Evolutionary conservation across 2,888 invertebrate genomes (phyloP), one percentile per base, ranked within the genome.

Genomic region (Kryphioiulus occultus): DNA sequence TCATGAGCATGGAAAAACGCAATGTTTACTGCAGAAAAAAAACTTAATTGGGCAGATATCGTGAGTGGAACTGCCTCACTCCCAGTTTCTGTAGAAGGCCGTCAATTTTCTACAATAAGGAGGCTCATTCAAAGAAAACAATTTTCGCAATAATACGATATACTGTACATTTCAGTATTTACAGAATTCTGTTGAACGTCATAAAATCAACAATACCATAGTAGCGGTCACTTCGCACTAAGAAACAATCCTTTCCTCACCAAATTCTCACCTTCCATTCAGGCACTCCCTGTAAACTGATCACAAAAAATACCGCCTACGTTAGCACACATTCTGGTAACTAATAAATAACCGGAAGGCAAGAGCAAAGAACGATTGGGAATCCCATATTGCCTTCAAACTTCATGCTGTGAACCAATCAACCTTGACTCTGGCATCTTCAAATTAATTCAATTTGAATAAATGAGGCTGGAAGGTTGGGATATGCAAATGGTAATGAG

Each of bases 361-460:
- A 26, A 68, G 68, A 26, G 68, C 68, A 68, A 68, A 68, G 68
- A 26, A 26, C 68, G 68, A 68, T 68, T 68, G 26, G 68, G 22
- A 68, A 26, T 68, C 26, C 68, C 26, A 68, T 68, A 68, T 68
- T 68, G 68, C 68, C 68, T 68, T 68, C 68, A 68, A n/a, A 26
- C 10, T 22, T 68, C 68, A 68, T 9, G 26, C 68, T 68, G 68
- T 26, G 68, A 68, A 26, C 68, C 68, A 68, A 68, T 68, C 68
- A 68, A 68, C 68, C 68, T 68, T 68, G 68, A 68, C 68, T 68
- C 22, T 68, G 68, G 2, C 26, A 68, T 68, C 68, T 26, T 19
- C 26, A 68, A 68, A 68, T 59, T 59, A 59, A 59, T 68, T 68
- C 68, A 68, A 68, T 26, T 68, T 68, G 68, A 68, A 68, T 68